These are phyloP conservation scores for Myxocyprinus asiaticus DNA, from an alignment of 2,113 vertebrate species.

Conservation along the genomic window DNA sequence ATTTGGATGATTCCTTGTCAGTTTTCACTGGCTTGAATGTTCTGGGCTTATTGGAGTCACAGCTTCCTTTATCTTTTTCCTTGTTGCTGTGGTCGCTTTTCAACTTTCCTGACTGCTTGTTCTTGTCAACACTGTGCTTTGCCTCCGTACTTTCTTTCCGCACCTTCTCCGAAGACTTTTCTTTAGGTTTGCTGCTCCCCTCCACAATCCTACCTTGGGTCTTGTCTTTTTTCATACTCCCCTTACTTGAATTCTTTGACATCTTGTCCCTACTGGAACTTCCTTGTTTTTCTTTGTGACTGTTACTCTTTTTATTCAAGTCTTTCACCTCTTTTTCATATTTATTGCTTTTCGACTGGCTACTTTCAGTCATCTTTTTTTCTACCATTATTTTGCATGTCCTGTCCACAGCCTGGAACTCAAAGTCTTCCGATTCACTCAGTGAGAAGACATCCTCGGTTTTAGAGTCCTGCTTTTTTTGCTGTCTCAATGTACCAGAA, in stretches of 20 bases:
- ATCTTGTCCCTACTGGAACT: constrained; percentile 58
- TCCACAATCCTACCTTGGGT: constrained; percentile 65
- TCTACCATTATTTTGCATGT: constrained; percentile 44
- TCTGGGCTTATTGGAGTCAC: constrained; percentile 64
- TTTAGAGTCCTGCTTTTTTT: constrained; percentile 48
- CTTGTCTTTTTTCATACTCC: constrained; percentile 72
- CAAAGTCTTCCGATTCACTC: constrained; percentile 45
- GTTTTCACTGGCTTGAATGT: constrained; percentile 53
- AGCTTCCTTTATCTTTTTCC: constrained; percentile 56
- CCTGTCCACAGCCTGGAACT: constrained; percentile 29
- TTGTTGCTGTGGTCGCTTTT: constrained; percentile 66
- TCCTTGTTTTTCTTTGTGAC: constrained; percentile 42
- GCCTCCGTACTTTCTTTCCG: constrained; percentile 59
- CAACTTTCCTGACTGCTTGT: constrained; percentile 65
- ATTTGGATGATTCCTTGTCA: constrained; percentile 65
- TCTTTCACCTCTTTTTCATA: constrained; percentile 63
- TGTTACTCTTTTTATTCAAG: constrained; percentile 58
- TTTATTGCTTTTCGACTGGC: constrained; percentile 57
- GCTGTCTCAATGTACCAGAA: constrained; percentile 62
- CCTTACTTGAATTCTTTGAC: constrained; percentile 65
- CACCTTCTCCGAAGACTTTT: constrained; percentile 64
- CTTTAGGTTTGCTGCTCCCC: constrained; percentile 61
- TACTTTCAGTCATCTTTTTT: constrained; percentile 62
- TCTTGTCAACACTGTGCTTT: constrained; percentile 52
- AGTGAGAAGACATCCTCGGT: constrained; percentile 3